phyloP scores from a whole-genome alignment of 2,113 vertebrate genomes.

The Lontra canadensis region DNA sequence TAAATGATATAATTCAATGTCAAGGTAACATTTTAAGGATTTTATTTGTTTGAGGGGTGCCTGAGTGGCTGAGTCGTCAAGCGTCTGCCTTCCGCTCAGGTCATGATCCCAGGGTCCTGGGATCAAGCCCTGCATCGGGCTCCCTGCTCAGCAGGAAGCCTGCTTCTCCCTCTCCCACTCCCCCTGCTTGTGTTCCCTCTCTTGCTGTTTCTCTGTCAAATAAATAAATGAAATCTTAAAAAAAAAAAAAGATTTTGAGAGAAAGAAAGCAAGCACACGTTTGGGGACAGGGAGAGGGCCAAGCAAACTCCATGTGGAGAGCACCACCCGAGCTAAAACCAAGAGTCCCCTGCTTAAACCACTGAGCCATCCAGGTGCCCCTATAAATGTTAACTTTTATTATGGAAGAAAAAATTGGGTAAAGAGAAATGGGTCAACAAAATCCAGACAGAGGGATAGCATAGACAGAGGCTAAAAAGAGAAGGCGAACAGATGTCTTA shows the following conservation, averaged over 20 bases:
- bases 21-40: neutral
- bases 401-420: neutral
- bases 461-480: neutral
- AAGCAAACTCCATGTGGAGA: neutral
- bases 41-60: neutral
- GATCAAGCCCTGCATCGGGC: too few relatives aligned
- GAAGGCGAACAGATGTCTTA: neutral
- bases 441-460: neutral
- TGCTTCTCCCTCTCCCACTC: too few relatives aligned
- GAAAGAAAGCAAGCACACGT: neutral
- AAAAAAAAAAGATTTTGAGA: neutral
- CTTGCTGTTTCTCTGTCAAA: too few relatives aligned
- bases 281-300: neutral
- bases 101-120: too few relatives aligned
- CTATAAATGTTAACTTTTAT: neutral
- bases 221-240: too few relatives aligned
- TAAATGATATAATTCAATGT: neutral
- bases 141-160: too few relatives aligned
- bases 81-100: too few relatives aligned
- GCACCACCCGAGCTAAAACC: neutral
- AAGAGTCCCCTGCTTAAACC: neutral
- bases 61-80: too few relatives aligned
- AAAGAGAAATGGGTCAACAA: neutral
- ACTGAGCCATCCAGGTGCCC: neutral
- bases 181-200: too few relatives aligned